Evolutionary conservation across 2,113 vertebrate species (phyloP).

Genomic region (Nibea albiflora): DNA sequence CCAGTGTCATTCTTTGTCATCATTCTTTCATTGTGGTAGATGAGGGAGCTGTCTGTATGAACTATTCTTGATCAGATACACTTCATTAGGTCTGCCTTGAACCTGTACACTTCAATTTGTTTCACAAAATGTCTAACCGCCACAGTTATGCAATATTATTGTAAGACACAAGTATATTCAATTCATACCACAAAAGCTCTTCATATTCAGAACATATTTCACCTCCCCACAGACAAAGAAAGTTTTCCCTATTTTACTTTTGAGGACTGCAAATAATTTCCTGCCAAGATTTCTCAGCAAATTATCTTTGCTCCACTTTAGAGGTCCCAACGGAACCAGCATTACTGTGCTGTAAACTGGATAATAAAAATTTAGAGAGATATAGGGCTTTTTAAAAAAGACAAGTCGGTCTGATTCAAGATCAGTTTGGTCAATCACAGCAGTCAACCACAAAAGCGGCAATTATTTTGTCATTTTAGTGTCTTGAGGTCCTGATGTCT

Average conservation of each 20-base stretch:
- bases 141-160: not conserved
- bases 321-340: constrained; percentile 9
- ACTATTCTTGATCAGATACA: not conserved
- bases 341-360: constrained; percentile 37
- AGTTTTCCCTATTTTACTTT: constrained; percentile 25
- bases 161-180: not conserved
- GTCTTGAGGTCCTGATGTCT: not conserved
- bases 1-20: no score
- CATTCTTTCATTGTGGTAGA: no score
- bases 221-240: constrained; percentile 11
- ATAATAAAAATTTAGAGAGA: constrained; percentile 36
- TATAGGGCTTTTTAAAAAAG: constrained; percentile 26
- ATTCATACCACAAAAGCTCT: not conserved
- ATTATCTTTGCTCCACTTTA: constrained; percentile 26
- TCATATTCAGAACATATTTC: constrained; percentile 20
- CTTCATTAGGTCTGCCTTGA: constrained; percentile 13
- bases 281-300: constrained; percentile 20
- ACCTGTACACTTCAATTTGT: constrained; percentile 2
- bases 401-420: constrained; percentile 28
- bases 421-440: not conserved
- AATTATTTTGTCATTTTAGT: constrained; percentile 15
- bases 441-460: not conserved
- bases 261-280: constrained; percentile 18
- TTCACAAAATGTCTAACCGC: not conserved
- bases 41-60: no score